Base-by-base conservation (phyloP, 2,888 invertebrate genomes). In the Pollenia amentaria region DNA sequence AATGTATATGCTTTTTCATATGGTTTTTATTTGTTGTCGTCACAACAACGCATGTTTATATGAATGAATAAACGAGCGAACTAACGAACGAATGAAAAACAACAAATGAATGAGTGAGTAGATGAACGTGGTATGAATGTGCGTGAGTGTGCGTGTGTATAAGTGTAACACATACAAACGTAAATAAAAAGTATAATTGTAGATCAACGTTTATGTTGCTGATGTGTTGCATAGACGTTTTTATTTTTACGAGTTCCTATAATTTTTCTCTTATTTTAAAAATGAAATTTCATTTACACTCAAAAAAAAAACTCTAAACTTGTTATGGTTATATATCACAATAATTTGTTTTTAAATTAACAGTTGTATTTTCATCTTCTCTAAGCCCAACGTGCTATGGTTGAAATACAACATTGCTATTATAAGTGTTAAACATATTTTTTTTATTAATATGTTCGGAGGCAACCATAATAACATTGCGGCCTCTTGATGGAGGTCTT, bases 161-260 rank as follows among this genome's bases (percentile, higher is more conserved):
- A 14, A 3, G 21, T 53, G 16, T 44, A 10, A 38, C 44, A 75
- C 38, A 40, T 12, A 53, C 51, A 57, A 78, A 72, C 7, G 51
- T 64, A 72, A 72, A 78, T 51, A 69, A 48, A 67, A 75, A 44
- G 60, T 53, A 46, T 72, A 75, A 75, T 75, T 60, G 75, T 53
- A 69, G 48, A 75, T 75, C 60, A 16, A 75, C 67, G 21, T 75
- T 55, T 75, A 67, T 75, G 51, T 60, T 48, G 42, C 16, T 60
- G 51, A 62, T 57, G 60, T 75, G 18, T 48, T 69, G 67, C 53
- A 44, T 29, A 44, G 44, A 55, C 38, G 29, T 55, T 77, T 55
- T 57, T 78, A 14, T 48, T 40, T 53, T 12, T 55, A 10, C 48
- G 46, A 29, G 29, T 29, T 29, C 53, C 14, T 42, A 29, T 16